Conservation (phyloP, 2,888 invertebrate genomes). For the Cephus runcator region DNA sequence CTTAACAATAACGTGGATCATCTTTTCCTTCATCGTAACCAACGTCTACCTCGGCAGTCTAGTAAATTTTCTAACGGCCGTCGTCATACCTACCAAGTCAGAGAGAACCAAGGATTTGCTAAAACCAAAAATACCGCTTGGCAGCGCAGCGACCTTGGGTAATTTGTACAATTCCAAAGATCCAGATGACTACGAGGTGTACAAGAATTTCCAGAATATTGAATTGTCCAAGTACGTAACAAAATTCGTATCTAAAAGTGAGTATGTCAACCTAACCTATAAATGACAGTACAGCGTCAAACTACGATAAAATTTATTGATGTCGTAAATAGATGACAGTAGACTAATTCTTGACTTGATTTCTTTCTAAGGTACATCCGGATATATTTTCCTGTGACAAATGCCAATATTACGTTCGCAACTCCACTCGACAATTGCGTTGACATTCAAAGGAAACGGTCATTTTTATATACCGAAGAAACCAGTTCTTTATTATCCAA, state of each 20-base stretch:
- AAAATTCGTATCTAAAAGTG: not conserved
- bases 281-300: not conserved
- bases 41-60: constrained; percentile 6
- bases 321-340: not conserved
- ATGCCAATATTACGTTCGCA: not conserved
- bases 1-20: not conserved
- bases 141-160: not conserved
- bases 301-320: not conserved
- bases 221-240: not conserved
- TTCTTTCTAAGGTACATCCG: not conserved
- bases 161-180: not conserved
- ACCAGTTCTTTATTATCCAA: constrained; percentile 5
- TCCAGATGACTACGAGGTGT: constrained; percentile 8
- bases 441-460: not conserved
- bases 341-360: not conserved
- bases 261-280: not conserved
- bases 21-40: constrained; percentile 3
- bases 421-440: not conserved
- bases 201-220: not conserved
- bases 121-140: constrained; percentile 3
- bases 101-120: not conserved
- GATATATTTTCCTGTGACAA: not conserved
- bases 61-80: not conserved
- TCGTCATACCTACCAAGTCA: not conserved
- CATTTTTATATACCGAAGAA: not conserved